phyloP scores from a whole-genome alignment of 2,113 vertebrate genomes.

The Chiloscyllium plagiosum region DNA sequence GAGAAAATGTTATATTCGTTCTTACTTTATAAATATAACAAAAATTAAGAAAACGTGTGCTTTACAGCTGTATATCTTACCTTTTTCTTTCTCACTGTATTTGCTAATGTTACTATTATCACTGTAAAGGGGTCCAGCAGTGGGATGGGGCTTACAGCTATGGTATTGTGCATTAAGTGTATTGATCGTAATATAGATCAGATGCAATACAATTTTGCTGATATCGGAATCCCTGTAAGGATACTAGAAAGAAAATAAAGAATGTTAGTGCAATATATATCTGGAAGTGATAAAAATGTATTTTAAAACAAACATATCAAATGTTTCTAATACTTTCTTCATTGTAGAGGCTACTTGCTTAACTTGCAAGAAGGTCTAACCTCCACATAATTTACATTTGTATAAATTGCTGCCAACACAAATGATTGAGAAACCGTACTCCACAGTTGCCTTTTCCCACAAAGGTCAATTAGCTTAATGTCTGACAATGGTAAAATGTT shows the following conservation, averaged over 20 bases:
- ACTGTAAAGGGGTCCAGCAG: constrained; percentile 90
- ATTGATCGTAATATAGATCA: constrained; percentile 97
- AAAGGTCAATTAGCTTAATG: neutral
- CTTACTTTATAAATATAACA: neutral
- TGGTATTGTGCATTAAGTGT: constrained; percentile 96
- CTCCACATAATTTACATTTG: neutral
- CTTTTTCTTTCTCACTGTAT: constrained; percentile 98
- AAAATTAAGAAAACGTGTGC: neutral
- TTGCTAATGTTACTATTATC: constrained; percentile 97
- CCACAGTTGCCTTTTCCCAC: neutral
- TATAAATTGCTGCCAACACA: neutral
- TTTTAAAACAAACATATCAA: neutral
- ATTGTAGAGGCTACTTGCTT: neutral
- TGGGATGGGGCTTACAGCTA: constrained; percentile 92
- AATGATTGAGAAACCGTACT: neutral
- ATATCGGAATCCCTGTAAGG: constrained; percentile 95
- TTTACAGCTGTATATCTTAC: constrained; percentile 49
- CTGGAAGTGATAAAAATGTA: neutral
- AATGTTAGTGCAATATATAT: neutral
- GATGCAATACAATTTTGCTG: constrained; percentile 87
- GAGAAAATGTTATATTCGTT: neutral
- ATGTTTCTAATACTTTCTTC: neutral
- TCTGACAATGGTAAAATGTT: too few relatives aligned
- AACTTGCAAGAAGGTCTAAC: neutral
- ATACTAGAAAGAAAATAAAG: constrained; percentile 64